These are phyloP conservation scores for Phenganax marumi DNA, from an alignment of 92 coral and sea anemone species.

Conservation along the genomic window DNA sequence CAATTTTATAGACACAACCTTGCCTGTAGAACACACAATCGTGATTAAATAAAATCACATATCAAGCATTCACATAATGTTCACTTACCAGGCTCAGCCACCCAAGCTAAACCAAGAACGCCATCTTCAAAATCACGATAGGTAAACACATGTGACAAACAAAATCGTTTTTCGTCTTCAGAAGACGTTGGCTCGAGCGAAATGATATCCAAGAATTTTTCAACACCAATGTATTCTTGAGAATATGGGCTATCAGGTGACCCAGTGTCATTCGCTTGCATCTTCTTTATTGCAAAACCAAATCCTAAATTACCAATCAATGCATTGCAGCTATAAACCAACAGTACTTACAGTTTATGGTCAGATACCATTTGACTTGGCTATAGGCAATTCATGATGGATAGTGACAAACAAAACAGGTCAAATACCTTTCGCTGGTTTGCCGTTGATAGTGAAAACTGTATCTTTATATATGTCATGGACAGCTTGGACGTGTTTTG, in stretches of 20 bases:
- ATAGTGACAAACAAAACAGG: neutral
- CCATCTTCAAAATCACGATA: constrained; percentile 96
- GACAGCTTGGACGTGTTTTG: constrained; percentile 82
- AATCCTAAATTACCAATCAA: constrained; percentile 49
- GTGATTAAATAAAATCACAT: neutral
- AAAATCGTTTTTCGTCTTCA: constrained; percentile 53
- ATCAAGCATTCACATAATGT: neutral
- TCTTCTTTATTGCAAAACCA: constrained; percentile 77
- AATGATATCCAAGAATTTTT: constrained; percentile 79
- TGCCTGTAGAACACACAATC: no score
- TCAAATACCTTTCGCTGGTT: constrained; percentile 54
- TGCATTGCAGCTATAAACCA: no score
- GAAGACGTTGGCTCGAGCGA: constrained; percentile 55
- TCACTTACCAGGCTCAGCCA: constrained; percentile 69
- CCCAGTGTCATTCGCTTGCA: constrained; percentile 66
- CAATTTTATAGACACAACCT: neutral
- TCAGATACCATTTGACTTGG: no score
- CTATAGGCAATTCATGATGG: neutral
- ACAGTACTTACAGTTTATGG: no score
- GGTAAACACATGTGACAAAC: constrained; percentile 81
- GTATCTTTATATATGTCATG: constrained; percentile 67
- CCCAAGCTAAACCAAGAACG: constrained; percentile 98
- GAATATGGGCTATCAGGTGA: constrained; percentile 54
- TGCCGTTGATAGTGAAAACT: constrained; percentile 44
- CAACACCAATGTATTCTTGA: constrained; percentile 79